Conservation (phyloP, 2,113 vertebrate species). For the Anolis carolinensis region DNA sequence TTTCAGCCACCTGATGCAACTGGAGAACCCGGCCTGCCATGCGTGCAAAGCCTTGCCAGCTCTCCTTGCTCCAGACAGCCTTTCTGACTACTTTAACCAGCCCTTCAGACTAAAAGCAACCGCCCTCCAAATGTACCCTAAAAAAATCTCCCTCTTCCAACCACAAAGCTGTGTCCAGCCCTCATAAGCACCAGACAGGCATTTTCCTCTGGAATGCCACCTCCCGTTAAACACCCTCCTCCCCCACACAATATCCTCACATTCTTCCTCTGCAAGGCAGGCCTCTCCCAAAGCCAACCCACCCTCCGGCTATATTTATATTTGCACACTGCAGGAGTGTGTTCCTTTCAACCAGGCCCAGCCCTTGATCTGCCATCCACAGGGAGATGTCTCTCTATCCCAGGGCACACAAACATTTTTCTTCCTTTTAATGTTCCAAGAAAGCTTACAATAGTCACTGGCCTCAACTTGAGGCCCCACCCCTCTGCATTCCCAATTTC, state of each 20-base stretch:
- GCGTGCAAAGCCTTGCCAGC: constrained; percentile 39
- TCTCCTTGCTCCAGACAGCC: constrained; percentile 4
- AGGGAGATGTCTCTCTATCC: not conserved
- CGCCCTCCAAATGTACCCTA: not conserved
- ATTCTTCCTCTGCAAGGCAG: constrained; percentile 4
- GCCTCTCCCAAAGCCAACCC: not conserved
- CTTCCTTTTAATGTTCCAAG: constrained; percentile 2
- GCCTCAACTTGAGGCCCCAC: constrained; percentile 9
- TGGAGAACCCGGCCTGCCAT: constrained; percentile 24
- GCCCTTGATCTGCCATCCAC: not conserved
- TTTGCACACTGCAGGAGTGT: constrained; percentile 6
- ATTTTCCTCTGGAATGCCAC: not conserved
- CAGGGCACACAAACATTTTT: not conserved
- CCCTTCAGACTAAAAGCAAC: not conserved
- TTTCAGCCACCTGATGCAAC: constrained; percentile 78
- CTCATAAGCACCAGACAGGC: not conserved
- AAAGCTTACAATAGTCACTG: not conserved
- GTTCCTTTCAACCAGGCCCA: constrained; percentile 43
- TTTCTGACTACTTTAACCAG: constrained; percentile 1
- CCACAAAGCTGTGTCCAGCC: not conserved
- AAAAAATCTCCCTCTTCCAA: not conserved
- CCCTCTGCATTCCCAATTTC: constrained; percentile 53
- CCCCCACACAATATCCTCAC: not conserved
- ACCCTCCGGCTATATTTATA: not conserved
- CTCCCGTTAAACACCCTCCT: not conserved